Base-by-base conservation (phyloP, 2,888 invertebrate genomes). In the Nyleta sp. region DNA sequence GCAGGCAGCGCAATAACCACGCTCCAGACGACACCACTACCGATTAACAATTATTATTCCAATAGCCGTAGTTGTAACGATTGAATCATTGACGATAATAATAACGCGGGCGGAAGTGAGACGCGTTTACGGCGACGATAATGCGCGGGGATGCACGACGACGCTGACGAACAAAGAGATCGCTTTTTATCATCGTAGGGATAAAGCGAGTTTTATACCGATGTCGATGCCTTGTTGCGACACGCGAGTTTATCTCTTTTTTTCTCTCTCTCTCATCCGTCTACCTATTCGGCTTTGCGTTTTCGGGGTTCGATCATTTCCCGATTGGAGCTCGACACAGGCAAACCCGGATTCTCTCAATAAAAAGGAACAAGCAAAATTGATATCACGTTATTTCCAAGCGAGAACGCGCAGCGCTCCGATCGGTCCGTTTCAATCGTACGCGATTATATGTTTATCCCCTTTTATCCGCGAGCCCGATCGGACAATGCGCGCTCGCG, bases 161-260 rank as follows among this genome's bases (percentile, higher is more conserved):
- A 74, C 60, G 57, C 40, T 64, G 28, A 60, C 53, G 50, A 75
- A 65, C 55, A 65, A 71, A 71, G 59, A 65, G 31, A 48, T 77
- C 46, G 65, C 65, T 77, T 67, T 70, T 60, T 76, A 65, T 71
- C 65, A 55, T 22, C 31, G 24, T 67, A 59, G 28, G 53, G 52
- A 60, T 62, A 64, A 68, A 71, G 65, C 76, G 57, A 71, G 42
- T 77, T 71, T 77, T 77, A 59, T 77, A 77, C 76, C 53, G 65
- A 77, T 71, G 71, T 77, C 65, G 71, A 77, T 76, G 76, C 70
- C 70, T 70, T 62, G 52, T 68, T 70, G 64, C 52, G 46, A 74
- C 40, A 68, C 46, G 52, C 42, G 33, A 33, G 11, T 50, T 65
- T 67, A 13, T 7, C 13, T 59, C 65, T 68, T 46, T 60, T 62